Conservation (phyloP, 2,113 vertebrate species). For the Podarcis raffonei region DNA sequence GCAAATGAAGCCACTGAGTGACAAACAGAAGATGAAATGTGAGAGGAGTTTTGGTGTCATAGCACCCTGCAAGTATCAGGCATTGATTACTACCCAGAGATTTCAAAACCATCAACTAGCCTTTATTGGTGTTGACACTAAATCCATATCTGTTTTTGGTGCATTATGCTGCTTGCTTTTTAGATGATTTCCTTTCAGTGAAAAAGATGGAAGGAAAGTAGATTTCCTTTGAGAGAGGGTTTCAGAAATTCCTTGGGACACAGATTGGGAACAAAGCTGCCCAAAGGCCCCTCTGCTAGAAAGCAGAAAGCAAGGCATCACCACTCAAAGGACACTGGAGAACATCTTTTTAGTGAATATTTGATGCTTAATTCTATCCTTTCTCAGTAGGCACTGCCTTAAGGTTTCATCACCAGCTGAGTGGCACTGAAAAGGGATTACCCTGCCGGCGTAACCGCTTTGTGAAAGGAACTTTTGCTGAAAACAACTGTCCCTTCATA, state of each 20-base stretch:
- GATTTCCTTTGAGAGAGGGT: not conserved
- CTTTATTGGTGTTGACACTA: not conserved
- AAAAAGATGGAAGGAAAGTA: not conserved
- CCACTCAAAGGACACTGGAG: not conserved
- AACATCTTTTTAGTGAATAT: constrained; percentile 9
- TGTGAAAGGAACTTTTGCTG: not conserved
- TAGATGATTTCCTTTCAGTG: constrained; percentile 2
- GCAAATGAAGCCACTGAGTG: no score
- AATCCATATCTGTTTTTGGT: constrained; percentile 1
- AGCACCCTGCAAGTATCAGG: not conserved
- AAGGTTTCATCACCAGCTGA: constrained; percentile 1
- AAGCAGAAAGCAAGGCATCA: constrained; percentile 4
- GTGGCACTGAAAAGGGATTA: constrained; percentile 21
- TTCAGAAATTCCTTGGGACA: constrained; percentile 32
- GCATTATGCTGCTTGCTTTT: not conserved
- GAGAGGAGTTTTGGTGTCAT: not conserved
- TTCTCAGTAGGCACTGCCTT: constrained; percentile 10
- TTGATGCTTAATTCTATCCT: constrained; percentile 40
- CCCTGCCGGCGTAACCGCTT: not conserved
- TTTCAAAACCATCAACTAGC: not conserved
- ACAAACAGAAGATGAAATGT: not conserved
- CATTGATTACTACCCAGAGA: not conserved
- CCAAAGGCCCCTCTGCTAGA: not conserved
- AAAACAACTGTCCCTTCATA: not conserved
- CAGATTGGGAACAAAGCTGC: not conserved